phyloP scores from a whole-genome alignment of 1,140 invertebrate species.

The Carposina sasakii region DNA sequence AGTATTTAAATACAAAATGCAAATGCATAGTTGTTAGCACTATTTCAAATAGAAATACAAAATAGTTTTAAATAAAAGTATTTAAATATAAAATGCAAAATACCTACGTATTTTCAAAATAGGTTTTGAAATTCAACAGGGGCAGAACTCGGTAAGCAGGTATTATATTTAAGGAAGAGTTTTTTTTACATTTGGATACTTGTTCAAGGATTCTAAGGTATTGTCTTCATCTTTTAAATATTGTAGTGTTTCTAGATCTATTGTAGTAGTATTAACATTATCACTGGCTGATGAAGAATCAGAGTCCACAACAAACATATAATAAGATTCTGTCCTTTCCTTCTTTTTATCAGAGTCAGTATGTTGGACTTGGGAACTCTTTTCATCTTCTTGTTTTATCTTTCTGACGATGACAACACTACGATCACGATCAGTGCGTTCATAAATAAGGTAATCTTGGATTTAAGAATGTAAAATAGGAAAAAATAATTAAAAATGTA shows the following conservation, averaged over 20 bases:
- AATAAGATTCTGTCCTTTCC: constrained; percentile 33
- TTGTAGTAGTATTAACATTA: constrained; percentile 17
- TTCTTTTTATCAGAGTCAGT: too few relatives aligned
- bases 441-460: too few relatives aligned
- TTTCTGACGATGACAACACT: too few relatives aligned
- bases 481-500: too few relatives aligned
- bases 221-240: constrained; percentile 27
- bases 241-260: constrained; percentile 13
- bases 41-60: constrained; percentile 23
- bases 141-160: constrained; percentile 23
- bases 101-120: constrained; percentile 27
- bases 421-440: too few relatives aligned
- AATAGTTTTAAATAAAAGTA: constrained; percentile 16
- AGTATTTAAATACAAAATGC: constrained; percentile 23
- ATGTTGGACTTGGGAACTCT: too few relatives aligned
- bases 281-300: constrained; percentile 25
- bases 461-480: too few relatives aligned
- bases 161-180: constrained; percentile 31
- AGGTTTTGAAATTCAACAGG: constrained; percentile 24
- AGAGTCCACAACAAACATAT: constrained; percentile 26
- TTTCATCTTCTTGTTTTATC: constrained; percentile 23
- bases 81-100: constrained; percentile 26
- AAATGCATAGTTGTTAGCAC: constrained; percentile 17
- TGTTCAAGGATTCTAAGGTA: constrained; percentile 20
- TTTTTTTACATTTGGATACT: constrained; percentile 23